These are phyloP conservation scores for Polydrusus pterygomalis DNA, from an alignment of 2,888 invertebrate genomes.

Conservation along the genomic window DNA sequence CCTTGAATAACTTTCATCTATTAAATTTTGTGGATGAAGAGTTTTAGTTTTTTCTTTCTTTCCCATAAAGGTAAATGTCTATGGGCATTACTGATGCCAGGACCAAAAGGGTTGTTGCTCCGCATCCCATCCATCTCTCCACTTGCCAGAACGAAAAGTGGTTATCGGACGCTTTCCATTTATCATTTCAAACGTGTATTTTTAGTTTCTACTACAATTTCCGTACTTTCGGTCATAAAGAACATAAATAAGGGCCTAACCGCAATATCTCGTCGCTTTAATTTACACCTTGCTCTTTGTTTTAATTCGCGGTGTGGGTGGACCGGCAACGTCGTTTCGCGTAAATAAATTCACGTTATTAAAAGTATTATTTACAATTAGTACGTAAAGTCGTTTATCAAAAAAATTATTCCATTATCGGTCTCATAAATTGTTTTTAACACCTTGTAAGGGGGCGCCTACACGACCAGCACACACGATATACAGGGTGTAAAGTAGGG, in stretches of 20 bases:
- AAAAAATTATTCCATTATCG: constrained; percentile 56
- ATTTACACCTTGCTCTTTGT: constrained; percentile 54
- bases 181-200: not conserved
- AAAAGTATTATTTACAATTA: constrained; percentile 57
- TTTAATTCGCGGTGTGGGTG: constrained; percentile 48
- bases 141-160: too few species aligned
- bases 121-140: too few species aligned
- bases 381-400: constrained; percentile 54
- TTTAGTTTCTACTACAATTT: not conserved
- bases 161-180: too few species aligned
- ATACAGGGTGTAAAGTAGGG: constrained; percentile 36
- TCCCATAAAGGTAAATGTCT: too few species aligned
- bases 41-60: too few species aligned
- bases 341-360: constrained; percentile 55
- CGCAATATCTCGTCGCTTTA: constrained; percentile 46
- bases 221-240: constrained; percentile 24
- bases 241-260: constrained; percentile 51
- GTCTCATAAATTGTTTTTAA: constrained; percentile 55
- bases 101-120: too few species aligned
- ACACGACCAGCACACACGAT: constrained; percentile 43
- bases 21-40: too few species aligned
- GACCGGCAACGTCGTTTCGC: constrained; percentile 40
- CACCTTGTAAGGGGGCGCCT: constrained; percentile 53
- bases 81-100: too few species aligned
- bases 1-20: too few species aligned